A percentile compares a stretch with the other conserved stretches of the same genome.
Conservation (phyloP, 2,888 invertebrate genomes). For the Nemurella pictetii region DNA sequence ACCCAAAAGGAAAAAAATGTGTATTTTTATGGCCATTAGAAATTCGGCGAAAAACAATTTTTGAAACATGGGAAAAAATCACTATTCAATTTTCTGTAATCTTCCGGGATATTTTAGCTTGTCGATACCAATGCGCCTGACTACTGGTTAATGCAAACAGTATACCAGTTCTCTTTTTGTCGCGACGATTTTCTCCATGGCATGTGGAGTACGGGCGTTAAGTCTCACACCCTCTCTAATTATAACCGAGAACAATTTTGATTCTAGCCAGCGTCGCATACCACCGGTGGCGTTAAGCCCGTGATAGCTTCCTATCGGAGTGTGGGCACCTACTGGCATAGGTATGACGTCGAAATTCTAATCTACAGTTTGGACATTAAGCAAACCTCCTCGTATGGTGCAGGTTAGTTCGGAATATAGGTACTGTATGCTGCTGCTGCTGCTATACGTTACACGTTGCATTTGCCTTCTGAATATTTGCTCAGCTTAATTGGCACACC, state of each 20-base stretch:
- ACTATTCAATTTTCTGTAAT: too few relatives aligned
- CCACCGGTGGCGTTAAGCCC: neutral
- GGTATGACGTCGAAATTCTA: neutral
- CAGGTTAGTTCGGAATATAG: neutral
- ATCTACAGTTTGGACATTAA: neutral
- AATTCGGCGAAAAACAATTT: too few relatives aligned
- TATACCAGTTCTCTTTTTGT: too few relatives aligned
- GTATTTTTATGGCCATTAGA: too few relatives aligned
- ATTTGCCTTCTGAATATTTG: neutral
- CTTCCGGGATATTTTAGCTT: too few relatives aligned
- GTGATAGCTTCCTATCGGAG: neutral
- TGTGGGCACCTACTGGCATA: neutral
- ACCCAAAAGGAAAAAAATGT: too few relatives aligned
- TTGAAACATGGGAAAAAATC: too few relatives aligned
- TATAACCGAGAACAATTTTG: neutral
- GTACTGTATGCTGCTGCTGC: neutral
- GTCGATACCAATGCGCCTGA: too few relatives aligned
- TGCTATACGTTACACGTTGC: neutral
- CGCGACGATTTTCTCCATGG: too few relatives aligned
- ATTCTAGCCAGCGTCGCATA: neutral
- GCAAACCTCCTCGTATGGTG: neutral
- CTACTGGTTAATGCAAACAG: too few relatives aligned
- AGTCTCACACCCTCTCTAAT: too few relatives aligned
- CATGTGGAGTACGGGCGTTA: too few relatives aligned
- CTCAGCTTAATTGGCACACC: neutral